These are phyloP conservation scores for Vanessa cardui DNA, from an alignment of 2,888 invertebrate genomes.

Conservation along the genomic window DNA sequence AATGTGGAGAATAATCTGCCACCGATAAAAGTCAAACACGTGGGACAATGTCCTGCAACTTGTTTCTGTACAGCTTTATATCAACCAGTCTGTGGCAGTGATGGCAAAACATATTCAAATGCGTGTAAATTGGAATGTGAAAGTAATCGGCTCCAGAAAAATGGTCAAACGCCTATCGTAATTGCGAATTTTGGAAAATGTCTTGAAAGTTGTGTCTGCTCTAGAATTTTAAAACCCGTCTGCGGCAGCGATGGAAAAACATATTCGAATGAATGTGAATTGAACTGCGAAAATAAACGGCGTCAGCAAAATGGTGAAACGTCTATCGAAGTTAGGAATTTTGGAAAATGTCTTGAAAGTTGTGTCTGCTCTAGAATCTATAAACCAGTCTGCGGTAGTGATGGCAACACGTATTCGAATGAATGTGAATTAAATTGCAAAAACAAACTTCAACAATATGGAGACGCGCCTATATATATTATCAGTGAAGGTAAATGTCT, in stretches of 20 bases:
- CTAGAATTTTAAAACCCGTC: slow-evolving; percentile 28
- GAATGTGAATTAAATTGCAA: slow-evolving; percentile 37
- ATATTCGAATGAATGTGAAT: slow-evolving; percentile 38
- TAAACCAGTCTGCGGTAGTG: slow-evolving; percentile 41
- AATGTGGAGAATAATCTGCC: no score
- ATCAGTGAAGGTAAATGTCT: slow-evolving; percentile 29
- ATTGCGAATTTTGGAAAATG: slow-evolving; percentile 41
- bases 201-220: slow-evolving; percentile 39
- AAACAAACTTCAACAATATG: slow-evolving; percentile 30
- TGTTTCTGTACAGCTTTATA: slow-evolving; percentile 40
- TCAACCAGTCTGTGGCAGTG: slow-evolving; percentile 39
- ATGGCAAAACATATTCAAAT: slow-evolving; percentile 36
- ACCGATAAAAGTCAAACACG: no score
- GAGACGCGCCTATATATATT: slow-evolving; percentile 11
- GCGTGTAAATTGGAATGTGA: slow-evolving; percentile 28
- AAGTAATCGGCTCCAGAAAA: slow-evolving; percentile 22
- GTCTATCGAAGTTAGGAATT: slow-evolving; percentile 23
- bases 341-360: slow-evolving; percentile 42
- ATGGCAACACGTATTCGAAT: slow-evolving; percentile 34
- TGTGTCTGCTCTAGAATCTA: slow-evolving; percentile 32
- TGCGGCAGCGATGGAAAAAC: slow-evolving; percentile 34
- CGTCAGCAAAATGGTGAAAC: slow-evolving; percentile 22
- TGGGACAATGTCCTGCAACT: slow-evolving; percentile 27
- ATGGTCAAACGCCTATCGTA: no score
- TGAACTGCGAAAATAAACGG: slow-evolving; percentile 35